Evolutionary conservation across 2,797 vertebrate species (phyloP).

Genomic region (Onychomys leucogaster): DNA sequence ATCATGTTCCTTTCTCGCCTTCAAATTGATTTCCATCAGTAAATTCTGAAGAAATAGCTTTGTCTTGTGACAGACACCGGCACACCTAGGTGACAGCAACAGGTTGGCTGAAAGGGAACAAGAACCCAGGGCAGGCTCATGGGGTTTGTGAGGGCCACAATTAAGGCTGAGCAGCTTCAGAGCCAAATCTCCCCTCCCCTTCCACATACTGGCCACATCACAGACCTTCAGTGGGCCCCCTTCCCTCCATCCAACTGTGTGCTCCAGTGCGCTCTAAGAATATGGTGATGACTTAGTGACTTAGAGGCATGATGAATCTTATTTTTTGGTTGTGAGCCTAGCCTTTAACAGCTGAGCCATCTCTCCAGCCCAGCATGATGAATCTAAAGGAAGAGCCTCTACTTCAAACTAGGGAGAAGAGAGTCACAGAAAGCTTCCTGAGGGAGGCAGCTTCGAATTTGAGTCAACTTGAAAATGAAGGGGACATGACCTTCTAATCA

Average conservation of each 20-base stretch:
- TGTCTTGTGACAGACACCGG: neutral
- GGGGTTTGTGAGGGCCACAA: accelerated
- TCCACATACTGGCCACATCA: neutral
- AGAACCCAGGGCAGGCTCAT: neutral
- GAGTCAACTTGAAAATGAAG: neutral
- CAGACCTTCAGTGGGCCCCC: neutral
- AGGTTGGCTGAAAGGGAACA: neutral
- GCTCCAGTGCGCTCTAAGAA: neutral
- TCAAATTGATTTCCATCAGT: neutral
- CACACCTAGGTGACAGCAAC: neutral
- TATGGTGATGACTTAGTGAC: no score
- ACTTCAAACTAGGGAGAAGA: neutral
- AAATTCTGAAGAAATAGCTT: conserved; percentile 38
- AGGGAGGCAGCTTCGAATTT: neutral
- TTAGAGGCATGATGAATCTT: neutral
- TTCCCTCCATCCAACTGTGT: neutral
- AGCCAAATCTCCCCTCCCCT: neutral
- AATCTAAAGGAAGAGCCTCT: neutral
- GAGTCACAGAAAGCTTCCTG: neutral
- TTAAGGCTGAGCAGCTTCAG: neutral
- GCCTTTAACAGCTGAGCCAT: no score
- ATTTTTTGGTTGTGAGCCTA: no score
- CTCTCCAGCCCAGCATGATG: no score
- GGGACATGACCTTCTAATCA: neutral
- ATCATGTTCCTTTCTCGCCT: neutral